These are phyloP conservation scores for Pteronotus mesoamericanus DNA, from an alignment of 2,797 vertebrate genomes.

Conservation along the genomic window DNA sequence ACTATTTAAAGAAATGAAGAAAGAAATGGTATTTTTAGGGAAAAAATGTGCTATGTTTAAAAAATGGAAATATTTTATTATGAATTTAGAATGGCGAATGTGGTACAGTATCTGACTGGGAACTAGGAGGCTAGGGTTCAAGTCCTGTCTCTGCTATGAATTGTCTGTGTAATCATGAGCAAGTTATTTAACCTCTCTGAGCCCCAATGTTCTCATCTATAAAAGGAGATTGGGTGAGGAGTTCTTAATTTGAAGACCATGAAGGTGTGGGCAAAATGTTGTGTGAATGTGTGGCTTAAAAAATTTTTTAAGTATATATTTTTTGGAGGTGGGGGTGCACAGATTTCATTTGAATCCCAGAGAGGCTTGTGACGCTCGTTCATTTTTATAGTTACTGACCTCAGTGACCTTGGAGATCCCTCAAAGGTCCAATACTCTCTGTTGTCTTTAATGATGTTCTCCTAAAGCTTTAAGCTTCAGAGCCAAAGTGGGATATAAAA, in stretches of 20 bases:
- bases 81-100: not conserved
- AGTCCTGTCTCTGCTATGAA: not conserved
- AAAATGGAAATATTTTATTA: not conserved
- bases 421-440: no score
- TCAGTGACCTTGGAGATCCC: not conserved
- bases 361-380: not conserved
- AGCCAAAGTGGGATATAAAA: not conserved
- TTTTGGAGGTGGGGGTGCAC: rapidly evolving
- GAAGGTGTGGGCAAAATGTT: not conserved
- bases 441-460: not conserved
- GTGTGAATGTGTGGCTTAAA: not conserved
- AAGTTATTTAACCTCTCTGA: not conserved
- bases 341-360: not conserved
- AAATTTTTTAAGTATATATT: no score
- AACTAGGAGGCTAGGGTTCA: not conserved
- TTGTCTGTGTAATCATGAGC: not conserved
- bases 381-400: not conserved
- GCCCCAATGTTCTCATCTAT: not conserved
- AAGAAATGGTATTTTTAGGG: constrained; percentile 38
- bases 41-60: not conserved
- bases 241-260: not conserved
- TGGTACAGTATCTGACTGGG: not conserved
- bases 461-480: not conserved
- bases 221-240: not conserved
- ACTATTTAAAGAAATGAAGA: constrained; percentile 42